These are phyloP conservation scores for Apotomis betuletana DNA, from an alignment of 2,888 invertebrate genomes.

Conservation along the genomic window DNA sequence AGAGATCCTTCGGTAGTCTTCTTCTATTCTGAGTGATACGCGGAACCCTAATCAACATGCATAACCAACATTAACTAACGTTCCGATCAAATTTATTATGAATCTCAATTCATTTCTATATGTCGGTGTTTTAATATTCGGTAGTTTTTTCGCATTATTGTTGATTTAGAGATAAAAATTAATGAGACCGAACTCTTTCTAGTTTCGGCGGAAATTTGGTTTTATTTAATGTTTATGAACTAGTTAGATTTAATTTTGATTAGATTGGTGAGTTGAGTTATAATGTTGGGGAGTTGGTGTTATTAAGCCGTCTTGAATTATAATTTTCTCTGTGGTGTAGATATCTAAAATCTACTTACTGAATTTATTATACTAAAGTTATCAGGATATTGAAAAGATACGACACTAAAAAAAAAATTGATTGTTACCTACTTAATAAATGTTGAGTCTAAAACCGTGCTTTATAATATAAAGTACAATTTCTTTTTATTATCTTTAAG, in stretches of 20 bases:
- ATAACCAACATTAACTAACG: conserved; percentile 22
- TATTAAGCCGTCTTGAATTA: neutral
- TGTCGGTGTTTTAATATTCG: conserved; percentile 39
- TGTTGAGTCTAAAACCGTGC: too few relatives aligned
- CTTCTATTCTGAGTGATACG: too few relatives aligned
- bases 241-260: conserved; percentile 27
- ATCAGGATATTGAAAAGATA: too few relatives aligned
- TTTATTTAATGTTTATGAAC: conserved; percentile 24
- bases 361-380: too few relatives aligned
- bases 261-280: conserved; percentile 33
- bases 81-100: conserved; percentile 28
- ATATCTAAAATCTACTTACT: too few relatives aligned
- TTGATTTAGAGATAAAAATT: conserved; percentile 35
- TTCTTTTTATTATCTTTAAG: too few relatives aligned
- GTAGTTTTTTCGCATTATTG: conserved; percentile 39
- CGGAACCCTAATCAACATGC: conserved; percentile 15
- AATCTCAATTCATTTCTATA: conserved; percentile 33
- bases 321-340: neutral
- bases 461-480: too few relatives aligned
- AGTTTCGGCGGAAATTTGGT: conserved; percentile 24
- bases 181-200: conserved; percentile 31
- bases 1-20: too few relatives aligned
- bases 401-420: too few relatives aligned
- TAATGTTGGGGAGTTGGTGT: neutral
- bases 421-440: too few relatives aligned